Percentiles rank a stretch among this genome's conserved stretches.
Evolutionary conservation across 2,113 vertebrate species (phyloP).

Genomic region (Boulengeromyrus knoepffleri): DNA sequence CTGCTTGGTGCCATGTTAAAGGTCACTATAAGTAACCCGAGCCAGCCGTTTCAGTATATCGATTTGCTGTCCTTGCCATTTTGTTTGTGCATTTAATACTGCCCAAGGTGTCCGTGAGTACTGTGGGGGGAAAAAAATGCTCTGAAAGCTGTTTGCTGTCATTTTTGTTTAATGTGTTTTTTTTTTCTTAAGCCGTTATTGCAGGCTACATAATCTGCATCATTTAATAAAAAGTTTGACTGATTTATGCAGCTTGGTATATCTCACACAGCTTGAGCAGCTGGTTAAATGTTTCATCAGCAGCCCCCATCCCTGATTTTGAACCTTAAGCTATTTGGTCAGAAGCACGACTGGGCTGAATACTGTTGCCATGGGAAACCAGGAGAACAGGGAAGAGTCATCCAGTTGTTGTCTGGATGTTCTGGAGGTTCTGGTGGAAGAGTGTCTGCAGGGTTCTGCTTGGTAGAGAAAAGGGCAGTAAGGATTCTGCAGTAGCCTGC

Average conservation of each 20-base stretch:
- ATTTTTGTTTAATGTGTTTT: neutral
- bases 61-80: neutral
- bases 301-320: neutral
- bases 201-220: neutral
- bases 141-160: neutral
- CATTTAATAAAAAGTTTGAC: neutral
- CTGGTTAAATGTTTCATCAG: neutral
- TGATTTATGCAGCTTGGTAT: neutral
- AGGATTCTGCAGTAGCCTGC: neutral
- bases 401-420: neutral
- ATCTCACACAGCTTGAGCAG: neutral
- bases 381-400: neutral
- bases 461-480: neutral
- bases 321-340: neutral
- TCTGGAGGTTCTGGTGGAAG: neutral
- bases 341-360: neutral
- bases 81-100: slow-evolving; percentile 8
- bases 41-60: neutral
- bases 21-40: neutral
- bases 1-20: neutral
- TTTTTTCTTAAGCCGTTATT: neutral
- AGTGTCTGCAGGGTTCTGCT: neutral
- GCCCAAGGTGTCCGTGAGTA: neutral
- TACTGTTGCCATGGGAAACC: neutral
- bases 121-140: neutral